phyloP scores from a whole-genome alignment of 2,888 invertebrate species.

The Clanis bilineata region DNA sequence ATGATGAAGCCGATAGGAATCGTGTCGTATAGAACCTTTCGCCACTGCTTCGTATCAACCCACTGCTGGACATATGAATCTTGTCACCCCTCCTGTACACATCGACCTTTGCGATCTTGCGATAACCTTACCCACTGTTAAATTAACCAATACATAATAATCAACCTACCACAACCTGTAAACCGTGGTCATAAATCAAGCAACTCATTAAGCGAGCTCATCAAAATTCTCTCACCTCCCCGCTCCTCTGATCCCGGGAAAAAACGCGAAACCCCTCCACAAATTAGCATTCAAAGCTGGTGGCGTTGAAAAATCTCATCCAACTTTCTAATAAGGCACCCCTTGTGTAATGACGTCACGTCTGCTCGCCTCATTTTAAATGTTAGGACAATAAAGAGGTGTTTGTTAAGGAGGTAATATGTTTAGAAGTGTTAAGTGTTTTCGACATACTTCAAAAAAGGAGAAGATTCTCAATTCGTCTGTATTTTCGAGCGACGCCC shows the following conservation, averaged over 20 bases:
- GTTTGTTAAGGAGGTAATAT: neutral
- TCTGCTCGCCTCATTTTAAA: constrained; percentile 62
- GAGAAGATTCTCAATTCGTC: too few relatives aligned
- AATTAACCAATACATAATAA: neutral
- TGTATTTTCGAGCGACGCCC: too few relatives aligned
- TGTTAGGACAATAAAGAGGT: constrained; percentile 56
- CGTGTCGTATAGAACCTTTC: too few relatives aligned
- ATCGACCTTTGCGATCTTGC: too few relatives aligned
- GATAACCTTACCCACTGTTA: neutral
- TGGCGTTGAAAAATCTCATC: constrained; percentile 57
- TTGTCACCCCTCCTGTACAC: too few relatives aligned
- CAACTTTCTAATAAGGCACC: constrained; percentile 52
- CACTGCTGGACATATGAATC: too few relatives aligned
- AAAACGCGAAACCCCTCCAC: constrained; percentile 20
- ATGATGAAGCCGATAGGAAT: too few relatives aligned
- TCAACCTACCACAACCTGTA: neutral
- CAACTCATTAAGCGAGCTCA: constrained; percentile 10
- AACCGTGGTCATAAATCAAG: constrained; percentile 5
- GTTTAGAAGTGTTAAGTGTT: neutral
- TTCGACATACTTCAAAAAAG: too few relatives aligned
- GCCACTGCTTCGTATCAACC: too few relatives aligned
- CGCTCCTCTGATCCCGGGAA: neutral
- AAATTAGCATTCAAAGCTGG: constrained; percentile 53
- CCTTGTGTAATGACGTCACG: constrained; percentile 52
- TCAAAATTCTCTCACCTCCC: constrained; percentile 9